These are phyloP conservation scores for Junonia oenone DNA, from an alignment of 2,888 invertebrate species.

Conservation along the genomic window DNA sequence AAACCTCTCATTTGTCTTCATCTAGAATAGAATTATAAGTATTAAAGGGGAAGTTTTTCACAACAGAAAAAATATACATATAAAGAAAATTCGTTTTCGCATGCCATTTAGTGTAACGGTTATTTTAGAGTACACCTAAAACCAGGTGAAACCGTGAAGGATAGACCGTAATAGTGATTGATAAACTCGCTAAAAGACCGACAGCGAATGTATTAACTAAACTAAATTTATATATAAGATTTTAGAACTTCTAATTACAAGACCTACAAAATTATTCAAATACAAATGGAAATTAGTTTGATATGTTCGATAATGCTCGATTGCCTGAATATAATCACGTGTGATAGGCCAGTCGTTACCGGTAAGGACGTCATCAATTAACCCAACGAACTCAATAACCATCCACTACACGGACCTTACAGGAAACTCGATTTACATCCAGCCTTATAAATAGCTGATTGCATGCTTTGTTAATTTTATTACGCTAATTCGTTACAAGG, in stretches of 20 bases:
- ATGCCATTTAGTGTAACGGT: no score
- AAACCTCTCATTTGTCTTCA: no score
- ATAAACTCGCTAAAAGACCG: no score
- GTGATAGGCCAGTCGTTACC: slow-evolving; percentile 3
- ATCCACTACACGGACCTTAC: slow-evolving; percentile 4
- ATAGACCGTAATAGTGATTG: no score
- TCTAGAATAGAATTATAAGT: no score
- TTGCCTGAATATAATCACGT: neutral
- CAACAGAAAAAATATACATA: no score
- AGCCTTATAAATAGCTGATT: neutral
- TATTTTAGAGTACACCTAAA: no score
- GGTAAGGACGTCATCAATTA: slow-evolving; percentile 9
- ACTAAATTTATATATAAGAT: no score
- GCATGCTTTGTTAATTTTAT: neutral
- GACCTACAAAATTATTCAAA: neutral
- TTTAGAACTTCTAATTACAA: neutral
- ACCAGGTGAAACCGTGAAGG: no score
- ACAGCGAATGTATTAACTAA: no score
- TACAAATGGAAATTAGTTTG: neutral
- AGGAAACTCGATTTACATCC: neutral
- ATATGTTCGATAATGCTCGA: neutral
- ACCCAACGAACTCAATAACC: slow-evolving; percentile 10
- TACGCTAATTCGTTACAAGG: neutral
- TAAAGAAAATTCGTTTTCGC: no score
- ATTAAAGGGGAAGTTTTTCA: no score